These are phyloP conservation scores for Yponomeuta malinellus DNA, from an alignment of 2,888 invertebrate genomes.

Conservation along the genomic window DNA sequence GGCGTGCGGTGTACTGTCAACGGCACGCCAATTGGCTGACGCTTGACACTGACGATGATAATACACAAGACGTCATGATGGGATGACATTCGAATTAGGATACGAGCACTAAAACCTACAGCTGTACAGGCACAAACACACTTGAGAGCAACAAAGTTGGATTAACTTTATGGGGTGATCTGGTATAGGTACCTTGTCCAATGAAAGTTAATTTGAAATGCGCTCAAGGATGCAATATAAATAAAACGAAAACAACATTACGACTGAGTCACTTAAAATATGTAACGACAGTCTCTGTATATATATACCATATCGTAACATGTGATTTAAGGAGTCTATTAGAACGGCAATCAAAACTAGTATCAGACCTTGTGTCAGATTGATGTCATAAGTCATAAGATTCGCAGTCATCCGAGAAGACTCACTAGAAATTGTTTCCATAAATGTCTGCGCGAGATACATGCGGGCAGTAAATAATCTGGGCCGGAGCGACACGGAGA, in stretches of 20 bases:
- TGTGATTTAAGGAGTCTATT: no score
- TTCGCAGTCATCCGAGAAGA: no score
- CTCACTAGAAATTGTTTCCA: no score
- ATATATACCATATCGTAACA: no score
- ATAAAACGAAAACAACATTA: background rate
- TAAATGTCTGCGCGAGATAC: background rate
- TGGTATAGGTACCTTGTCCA: background rate
- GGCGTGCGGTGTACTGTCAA: slow-evolving; percentile 42
- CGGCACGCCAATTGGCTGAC: slow-evolving; percentile 22
- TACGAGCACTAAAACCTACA: background rate
- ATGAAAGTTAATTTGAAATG: background rate
- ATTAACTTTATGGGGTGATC: background rate
- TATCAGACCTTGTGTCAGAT: no score
- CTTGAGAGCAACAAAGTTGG: background rate
- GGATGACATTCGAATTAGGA: background rate
- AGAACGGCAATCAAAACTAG: no score
- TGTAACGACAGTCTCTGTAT: no score
- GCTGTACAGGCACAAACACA: background rate
- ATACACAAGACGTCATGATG: background rate
- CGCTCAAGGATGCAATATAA: background rate
- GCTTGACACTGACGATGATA: slow-evolving; percentile 11
- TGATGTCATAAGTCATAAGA: no score
- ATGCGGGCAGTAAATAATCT: background rate
- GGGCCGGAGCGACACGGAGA: background rate
- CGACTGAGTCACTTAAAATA: background rate